Conservation (phyloP, 2,888 invertebrate species). For the Anorthoa munda region DNA sequence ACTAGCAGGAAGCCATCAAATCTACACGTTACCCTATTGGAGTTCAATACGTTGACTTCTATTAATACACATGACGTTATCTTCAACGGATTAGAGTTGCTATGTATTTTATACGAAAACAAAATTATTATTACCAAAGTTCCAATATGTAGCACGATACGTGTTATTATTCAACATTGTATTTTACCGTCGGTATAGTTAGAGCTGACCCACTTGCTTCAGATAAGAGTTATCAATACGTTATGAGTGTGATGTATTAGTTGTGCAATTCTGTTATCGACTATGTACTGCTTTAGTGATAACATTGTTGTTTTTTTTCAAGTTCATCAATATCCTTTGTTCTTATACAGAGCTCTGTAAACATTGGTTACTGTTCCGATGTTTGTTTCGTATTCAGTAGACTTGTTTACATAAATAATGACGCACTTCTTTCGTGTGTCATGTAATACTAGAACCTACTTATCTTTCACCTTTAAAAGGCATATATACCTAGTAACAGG, state of each 20-base stretch:
- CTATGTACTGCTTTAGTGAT: slow-evolving; percentile 72
- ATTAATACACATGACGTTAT: slow-evolving; percentile 69
- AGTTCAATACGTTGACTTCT: slow-evolving; percentile 54
- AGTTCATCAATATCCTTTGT: slow-evolving; percentile 81
- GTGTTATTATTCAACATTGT: slow-evolving; percentile 64
- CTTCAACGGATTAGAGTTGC: slow-evolving; percentile 64
- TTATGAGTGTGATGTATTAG: slow-evolving; percentile 80
- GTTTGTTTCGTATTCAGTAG: slow-evolving; percentile 70
- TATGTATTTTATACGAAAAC: slow-evolving; percentile 61
- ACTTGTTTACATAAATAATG: slow-evolving; percentile 75
- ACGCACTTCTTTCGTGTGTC: slow-evolving; percentile 73
- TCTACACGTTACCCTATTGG: slow-evolving; percentile 41
- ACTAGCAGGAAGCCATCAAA: slow-evolving; percentile 69
- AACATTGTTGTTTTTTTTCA: slow-evolving; percentile 77
- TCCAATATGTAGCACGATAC: slow-evolving; percentile 51
- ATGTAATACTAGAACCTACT: slow-evolving; percentile 67
- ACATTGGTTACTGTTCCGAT: slow-evolving; percentile 71
- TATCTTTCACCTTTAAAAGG: slow-evolving; percentile 6
- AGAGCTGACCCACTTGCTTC: slow-evolving; percentile 84
- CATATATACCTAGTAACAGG: slow-evolving; percentile 16
- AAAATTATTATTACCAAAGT: slow-evolving; percentile 67
- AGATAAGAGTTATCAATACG: slow-evolving; percentile 83
- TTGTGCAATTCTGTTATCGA: slow-evolving; percentile 84
- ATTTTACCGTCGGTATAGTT: slow-evolving; percentile 73
- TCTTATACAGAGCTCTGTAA: slow-evolving; percentile 73